Evolutionary conservation across 1,140 invertebrate genomes (phyloP).

Genomic region (Megalonaias nervosa): DNA sequence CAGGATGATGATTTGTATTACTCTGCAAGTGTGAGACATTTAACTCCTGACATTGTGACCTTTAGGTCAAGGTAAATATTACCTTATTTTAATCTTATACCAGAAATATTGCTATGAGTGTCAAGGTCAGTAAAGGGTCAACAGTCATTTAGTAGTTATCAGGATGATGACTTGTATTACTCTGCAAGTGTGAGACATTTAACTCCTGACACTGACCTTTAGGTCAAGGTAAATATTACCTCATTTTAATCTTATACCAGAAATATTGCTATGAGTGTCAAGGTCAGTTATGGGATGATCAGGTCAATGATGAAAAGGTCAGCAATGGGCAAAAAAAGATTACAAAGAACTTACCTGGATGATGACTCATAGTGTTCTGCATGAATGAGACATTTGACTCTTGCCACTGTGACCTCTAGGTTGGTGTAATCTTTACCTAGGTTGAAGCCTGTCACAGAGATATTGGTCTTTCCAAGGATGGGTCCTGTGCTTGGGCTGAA

Average conservation of each 20-base stretch:
- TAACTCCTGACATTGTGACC: constrained; percentile 58
- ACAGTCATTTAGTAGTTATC: constrained; percentile 30
- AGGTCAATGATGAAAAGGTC: too few species aligned
- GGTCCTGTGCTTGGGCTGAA: constrained; percentile 61
- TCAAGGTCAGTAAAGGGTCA: too few species aligned
- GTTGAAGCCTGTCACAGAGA: constrained; percentile 63
- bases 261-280: constrained; percentile 34
- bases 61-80: constrained; percentile 55
- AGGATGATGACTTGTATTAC: constrained; percentile 56
- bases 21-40: constrained; percentile 49
- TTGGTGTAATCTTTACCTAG: constrained; percentile 58
- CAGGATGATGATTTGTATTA: constrained; percentile 58
- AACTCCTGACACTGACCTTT: constrained; percentile 57
- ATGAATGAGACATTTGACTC: constrained; percentile 53
- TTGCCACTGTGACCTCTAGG: constrained; percentile 60
- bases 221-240: constrained; percentile 59
- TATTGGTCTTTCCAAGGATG: constrained; percentile 55
- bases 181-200: constrained; percentile 50
- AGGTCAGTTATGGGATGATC: too few species aligned
- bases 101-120: constrained; percentile 41
- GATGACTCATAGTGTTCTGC: constrained; percentile 58
- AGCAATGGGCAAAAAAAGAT: too few species aligned
- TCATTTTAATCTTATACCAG: constrained; percentile 61
- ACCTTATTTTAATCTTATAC: constrained; percentile 62
- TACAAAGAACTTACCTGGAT: constrained; percentile 40